phyloP scores from a whole-genome alignment of 2,888 invertebrate species.

The Diarsia brunnea region DNA sequence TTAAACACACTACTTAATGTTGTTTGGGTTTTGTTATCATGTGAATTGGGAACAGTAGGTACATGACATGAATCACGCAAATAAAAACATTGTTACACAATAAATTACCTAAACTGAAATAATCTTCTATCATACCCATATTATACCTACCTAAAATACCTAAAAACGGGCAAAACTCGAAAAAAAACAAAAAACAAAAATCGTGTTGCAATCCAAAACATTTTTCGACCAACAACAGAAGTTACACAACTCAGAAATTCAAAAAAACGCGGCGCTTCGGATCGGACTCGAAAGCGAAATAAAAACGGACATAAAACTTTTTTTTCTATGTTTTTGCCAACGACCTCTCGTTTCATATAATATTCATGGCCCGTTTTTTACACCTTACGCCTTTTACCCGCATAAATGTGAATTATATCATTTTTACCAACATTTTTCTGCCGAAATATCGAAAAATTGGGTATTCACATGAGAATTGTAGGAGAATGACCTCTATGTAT shows the following conservation, averaged over 20 bases:
- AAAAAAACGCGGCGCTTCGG: constrained; percentile 55
- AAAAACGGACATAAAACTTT: constrained; percentile 68
- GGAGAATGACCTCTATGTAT: constrained; percentile 29
- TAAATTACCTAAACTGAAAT: constrained; percentile 20
- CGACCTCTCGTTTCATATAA: constrained; percentile 71
- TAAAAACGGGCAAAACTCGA: constrained; percentile 2
- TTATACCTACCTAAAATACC: neutral
- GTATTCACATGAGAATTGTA: constrained; percentile 46
- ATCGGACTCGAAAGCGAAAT: constrained; percentile 54
- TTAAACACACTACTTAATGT: neutral
- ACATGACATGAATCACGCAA: neutral
- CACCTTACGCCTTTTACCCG: constrained; percentile 67
- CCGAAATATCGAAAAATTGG: constrained; percentile 57
- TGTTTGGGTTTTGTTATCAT: neutral
- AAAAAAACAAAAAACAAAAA: constrained; percentile 24
- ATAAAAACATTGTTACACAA: constrained; percentile 6
- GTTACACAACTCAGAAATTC: constrained; percentile 62
- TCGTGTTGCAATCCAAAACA: constrained; percentile 52
- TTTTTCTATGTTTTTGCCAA: constrained; percentile 68
- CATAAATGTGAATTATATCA: constrained; percentile 69
- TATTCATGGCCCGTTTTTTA: constrained; percentile 74
- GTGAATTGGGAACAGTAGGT: constrained; percentile 5
- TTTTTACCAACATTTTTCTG: constrained; percentile 65
- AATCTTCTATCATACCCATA: neutral
- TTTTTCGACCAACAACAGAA: constrained; percentile 58